A percentile compares a stretch with the other conserved stretches of the same genome.
phyloP scores from a whole-genome alignment of 2,113 vertebrate genomes.

The Symphodus melops region DNA sequence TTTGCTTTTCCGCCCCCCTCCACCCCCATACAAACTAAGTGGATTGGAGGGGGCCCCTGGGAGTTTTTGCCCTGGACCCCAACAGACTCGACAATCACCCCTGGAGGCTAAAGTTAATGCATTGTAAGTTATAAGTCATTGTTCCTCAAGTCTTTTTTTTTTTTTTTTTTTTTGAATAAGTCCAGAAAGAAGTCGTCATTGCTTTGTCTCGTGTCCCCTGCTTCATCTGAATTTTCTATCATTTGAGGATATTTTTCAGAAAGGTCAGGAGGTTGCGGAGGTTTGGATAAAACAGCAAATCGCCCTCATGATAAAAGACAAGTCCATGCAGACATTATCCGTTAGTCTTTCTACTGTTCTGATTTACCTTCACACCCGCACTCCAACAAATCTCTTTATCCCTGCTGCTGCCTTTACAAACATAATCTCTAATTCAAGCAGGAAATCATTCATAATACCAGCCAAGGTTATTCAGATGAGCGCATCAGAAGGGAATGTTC shows the following conservation, averaged over 20 bases:
- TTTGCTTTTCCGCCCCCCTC: no score
- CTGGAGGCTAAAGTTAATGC: no score
- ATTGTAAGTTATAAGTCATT: no score
- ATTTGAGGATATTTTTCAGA: conserved; percentile 14
- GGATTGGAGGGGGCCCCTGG: no score
- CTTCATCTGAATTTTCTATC: neutral
- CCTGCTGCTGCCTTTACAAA: conserved; percentile 49
- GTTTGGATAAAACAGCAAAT: conserved; percentile 8
- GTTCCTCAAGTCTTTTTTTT: no score
- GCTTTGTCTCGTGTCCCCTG: no score
- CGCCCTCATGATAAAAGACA: neutral
- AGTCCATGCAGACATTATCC: neutral
- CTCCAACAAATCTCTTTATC: conserved; percentile 58
- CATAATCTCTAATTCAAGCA: conserved; percentile 49
- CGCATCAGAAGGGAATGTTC: conserved; percentile 24
- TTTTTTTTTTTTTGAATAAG: no score
- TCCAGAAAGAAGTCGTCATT: no score
- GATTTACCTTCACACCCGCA: conserved; percentile 52
- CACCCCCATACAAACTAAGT: no score
- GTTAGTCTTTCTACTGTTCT: neutral
- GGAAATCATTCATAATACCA: conserved; percentile 31
- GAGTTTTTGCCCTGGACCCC: no score
- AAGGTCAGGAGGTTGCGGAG: conserved; percentile 1
- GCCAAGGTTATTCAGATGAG: conserved; percentile 55
- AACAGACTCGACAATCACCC: no score